phyloP scores from a whole-genome alignment of 2,797 vertebrate species.

The Sciurus carolinensis region DNA sequence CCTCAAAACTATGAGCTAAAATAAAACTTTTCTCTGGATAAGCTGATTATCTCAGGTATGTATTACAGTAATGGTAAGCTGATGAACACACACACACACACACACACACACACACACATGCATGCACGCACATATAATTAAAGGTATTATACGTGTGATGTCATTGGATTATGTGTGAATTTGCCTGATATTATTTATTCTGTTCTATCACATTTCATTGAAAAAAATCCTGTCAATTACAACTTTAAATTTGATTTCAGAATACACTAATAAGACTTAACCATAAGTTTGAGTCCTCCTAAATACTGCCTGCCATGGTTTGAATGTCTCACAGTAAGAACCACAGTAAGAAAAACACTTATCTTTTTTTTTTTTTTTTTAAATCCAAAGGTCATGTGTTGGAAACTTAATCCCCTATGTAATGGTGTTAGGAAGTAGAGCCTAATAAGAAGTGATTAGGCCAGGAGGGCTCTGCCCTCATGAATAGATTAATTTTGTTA shows the following conservation, averaged over 20 bases:
- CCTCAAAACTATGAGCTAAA: not conserved
- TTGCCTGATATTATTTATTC: constrained; percentile 39
- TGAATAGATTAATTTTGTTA: not conserved
- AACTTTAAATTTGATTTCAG: constrained; percentile 61
- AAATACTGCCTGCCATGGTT: not conserved
- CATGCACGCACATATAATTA: not conserved
- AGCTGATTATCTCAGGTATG: not conserved
- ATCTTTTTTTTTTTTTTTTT: too few species aligned
- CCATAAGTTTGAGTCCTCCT: not conserved
- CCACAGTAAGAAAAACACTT: too few species aligned
- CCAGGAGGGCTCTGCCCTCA: not conserved
- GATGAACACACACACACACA: not conserved
- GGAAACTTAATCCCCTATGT: not conserved
- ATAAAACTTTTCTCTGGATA: not conserved
- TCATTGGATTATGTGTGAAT: not conserved
- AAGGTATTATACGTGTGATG: not conserved
- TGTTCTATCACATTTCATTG: not conserved
- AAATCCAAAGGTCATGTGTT: not conserved
- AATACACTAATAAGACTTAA: not conserved
- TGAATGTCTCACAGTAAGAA: not conserved
- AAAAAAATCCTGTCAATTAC: not conserved
- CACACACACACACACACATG: not conserved
- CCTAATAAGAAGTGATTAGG: not conserved
- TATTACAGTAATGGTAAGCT: not conserved
- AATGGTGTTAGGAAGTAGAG: not conserved